Percentiles rank a stretch among this genome's conserved stretches.
These are phyloP conservation scores for Nannobrachium achirus DNA, from an alignment of 2,113 vertebrate species.

Conservation along the genomic window DNA sequence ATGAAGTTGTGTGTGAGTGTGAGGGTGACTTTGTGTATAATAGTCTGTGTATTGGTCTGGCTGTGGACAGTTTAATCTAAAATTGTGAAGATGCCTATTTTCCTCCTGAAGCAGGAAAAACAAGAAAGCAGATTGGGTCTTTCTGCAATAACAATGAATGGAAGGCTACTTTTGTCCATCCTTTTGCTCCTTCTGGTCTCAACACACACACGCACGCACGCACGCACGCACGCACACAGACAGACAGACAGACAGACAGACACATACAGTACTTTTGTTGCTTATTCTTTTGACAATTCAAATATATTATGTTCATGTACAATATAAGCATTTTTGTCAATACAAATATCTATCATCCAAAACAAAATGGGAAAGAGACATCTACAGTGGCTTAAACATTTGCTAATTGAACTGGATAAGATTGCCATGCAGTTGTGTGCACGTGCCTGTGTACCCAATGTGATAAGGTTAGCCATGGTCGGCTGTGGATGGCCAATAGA, in stretches of 20 bases:
- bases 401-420: not conserved
- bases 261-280: not conserved
- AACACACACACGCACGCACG: not conserved
- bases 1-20: not conserved
- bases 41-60: not conserved
- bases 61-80: not conserved
- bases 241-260: not conserved
- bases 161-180: too few species aligned
- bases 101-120: not conserved
- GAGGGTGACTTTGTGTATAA: not conserved
- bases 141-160: not conserved
- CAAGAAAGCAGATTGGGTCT: not conserved
- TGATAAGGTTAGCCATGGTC: not conserved
- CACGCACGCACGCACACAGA: not conserved
- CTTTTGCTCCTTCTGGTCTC: too few species aligned
- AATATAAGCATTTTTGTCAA: not conserved
- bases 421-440: not conserved
- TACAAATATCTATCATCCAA: too few species aligned
- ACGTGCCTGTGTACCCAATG: not conserved
- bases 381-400: too few species aligned
- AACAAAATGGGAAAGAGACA: too few species aligned
- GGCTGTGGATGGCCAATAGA: not conserved
- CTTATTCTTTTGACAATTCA: not conserved
- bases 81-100: not conserved
- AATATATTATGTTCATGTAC: not conserved